Evolutionary conservation across 2,888 invertebrate species (phyloP), one percentile per base, ranked within the genome.

Genomic region (Pyrochroa serraticornis): DNA sequence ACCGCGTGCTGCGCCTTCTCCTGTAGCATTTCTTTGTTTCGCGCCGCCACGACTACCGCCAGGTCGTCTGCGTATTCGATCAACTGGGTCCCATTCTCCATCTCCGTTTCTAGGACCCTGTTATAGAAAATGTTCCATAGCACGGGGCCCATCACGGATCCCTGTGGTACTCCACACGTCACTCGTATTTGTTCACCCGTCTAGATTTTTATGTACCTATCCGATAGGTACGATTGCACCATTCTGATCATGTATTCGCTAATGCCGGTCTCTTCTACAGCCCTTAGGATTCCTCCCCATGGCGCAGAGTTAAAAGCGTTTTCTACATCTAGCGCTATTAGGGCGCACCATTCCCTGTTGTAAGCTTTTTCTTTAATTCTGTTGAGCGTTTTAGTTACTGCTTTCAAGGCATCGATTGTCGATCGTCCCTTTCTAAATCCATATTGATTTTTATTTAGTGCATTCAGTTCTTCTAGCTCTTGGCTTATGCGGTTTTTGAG

Each of bases 71-170:
- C 62, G 14, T 69, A 64, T 43, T 66, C 63, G 1, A 66, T 65
- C 38, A 67, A 62, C 32, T 63, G 31, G 12, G 64, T 60, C n/a
- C 31, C 9, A 30, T 45, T 53, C 0, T 60, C 63, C 55, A 59
- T 59, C 0, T 8, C 3, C 36, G 55, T 53, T 13, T 7, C 33
- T 7, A 65, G 63, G 8, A 65, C 48, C 10, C 63, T 58, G 51
- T 69, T 61, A 1, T 68, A 34, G 13, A 62, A 66, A 10, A 70
- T 67, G 22, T 68, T 69, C 38, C 68, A 69, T 8, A 69, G 46
- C 2, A 68, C 66, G 22, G 22, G 22, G 22, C 22, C 22, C 22
- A 22, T 2, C 22, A 22, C 22, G 8, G 47, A 38, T 10, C 47
- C 44, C 12, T 44, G 44, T 2, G 44, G 32, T 30, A 44, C 44